These are phyloP conservation scores for Lapara coniferarum DNA, from an alignment of 2,888 invertebrate species.

Conservation along the genomic window DNA sequence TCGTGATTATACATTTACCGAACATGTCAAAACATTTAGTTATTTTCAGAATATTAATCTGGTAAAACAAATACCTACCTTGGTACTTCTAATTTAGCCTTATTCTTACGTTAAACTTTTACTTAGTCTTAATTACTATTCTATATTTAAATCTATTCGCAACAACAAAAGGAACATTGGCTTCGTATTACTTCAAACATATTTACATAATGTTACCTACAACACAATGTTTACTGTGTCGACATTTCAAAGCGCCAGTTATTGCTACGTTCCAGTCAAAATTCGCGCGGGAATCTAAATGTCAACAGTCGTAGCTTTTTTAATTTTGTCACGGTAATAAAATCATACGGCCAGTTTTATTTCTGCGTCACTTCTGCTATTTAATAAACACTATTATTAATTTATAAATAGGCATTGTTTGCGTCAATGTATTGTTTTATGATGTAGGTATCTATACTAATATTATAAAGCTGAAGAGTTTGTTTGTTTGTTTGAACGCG, in stretches of 20 bases:
- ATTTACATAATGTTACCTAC: neutral
- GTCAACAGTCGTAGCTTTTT: slow-evolving; percentile 38
- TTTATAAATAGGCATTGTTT: neutral
- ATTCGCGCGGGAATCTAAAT: slow-evolving; percentile 40
- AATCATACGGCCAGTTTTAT: slow-evolving; percentile 12
- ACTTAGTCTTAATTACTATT: neutral
- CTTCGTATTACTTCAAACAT: neutral
- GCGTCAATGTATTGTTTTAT: neutral
- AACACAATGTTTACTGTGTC: slow-evolving; percentile 15
- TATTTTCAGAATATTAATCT: too few species aligned
- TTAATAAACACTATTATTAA: slow-evolving; percentile 3
- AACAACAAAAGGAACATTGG: neutral
- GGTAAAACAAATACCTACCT: too few species aligned
- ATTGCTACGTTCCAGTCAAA: slow-evolving; percentile 40
- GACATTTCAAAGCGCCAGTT: slow-evolving; percentile 26
- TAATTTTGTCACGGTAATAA: slow-evolving; percentile 30
- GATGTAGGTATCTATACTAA: neutral
- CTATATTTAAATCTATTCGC: neutral
- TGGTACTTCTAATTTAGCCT: too few species aligned
- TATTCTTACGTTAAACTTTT: neutral
- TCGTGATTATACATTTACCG: too few species aligned
- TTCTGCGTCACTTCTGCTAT: neutral
- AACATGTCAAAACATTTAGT: too few species aligned
- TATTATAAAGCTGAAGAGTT: too few species aligned
- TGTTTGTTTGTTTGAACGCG: too few species aligned